Evolutionary conservation across 92 coral and sea anemone species (phyloP).

Genomic region (Hydrozoanthus gracilis): DNA sequence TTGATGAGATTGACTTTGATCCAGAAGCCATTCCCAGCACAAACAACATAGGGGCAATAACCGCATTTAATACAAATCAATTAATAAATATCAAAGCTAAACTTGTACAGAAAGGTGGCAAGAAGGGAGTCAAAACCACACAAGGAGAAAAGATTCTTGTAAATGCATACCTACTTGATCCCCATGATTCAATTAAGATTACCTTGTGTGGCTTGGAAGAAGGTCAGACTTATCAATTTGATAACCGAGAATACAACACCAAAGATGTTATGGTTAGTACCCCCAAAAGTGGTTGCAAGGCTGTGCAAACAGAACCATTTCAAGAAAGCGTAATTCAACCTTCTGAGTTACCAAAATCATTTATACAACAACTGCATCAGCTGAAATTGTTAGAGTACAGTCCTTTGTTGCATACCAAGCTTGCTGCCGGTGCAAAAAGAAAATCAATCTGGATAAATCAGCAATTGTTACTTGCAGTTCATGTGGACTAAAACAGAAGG

Average conservation of each 20-base stretch:
- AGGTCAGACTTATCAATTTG: slow-evolving; percentile 37
- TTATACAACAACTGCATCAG: slow-evolving; percentile 34
- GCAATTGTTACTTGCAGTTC: slow-evolving; percentile 40
- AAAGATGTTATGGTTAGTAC: slow-evolving; percentile 30
- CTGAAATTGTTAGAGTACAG: slow-evolving; percentile 40
- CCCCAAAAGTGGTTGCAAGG: slow-evolving; percentile 10
- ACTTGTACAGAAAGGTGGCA: slow-evolving; percentile 37
- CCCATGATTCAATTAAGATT: slow-evolving; percentile 25
- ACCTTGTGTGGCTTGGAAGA: slow-evolving; percentile 39
- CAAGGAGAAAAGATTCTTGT: slow-evolving; percentile 33
- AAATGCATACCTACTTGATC: slow-evolving; percentile 21
- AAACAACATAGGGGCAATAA: slow-evolving; percentile 19
- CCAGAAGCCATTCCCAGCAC: slow-evolving; percentile 31
- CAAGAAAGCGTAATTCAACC: slow-evolving; percentile 36
- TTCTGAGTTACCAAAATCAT: slow-evolving; percentile 42
- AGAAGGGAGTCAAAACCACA: slow-evolving; percentile 23
- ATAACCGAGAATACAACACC: slow-evolving; percentile 38
- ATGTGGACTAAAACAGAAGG: slow-evolving; percentile 49
- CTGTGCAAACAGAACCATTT: slow-evolving; percentile 26
- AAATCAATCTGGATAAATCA: slow-evolving; percentile 44
- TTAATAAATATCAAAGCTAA: slow-evolving; percentile 32
- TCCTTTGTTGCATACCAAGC: slow-evolving; percentile 45
- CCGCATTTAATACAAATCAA: slow-evolving; percentile 38
- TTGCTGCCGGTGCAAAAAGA: slow-evolving; percentile 39
- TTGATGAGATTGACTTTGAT: slow-evolving; percentile 7